Percentiles rank a stretch among this genome's conserved stretches.
Conservation (phyloP, 2,113 vertebrate species). For the Crotalus helleri region DNA sequence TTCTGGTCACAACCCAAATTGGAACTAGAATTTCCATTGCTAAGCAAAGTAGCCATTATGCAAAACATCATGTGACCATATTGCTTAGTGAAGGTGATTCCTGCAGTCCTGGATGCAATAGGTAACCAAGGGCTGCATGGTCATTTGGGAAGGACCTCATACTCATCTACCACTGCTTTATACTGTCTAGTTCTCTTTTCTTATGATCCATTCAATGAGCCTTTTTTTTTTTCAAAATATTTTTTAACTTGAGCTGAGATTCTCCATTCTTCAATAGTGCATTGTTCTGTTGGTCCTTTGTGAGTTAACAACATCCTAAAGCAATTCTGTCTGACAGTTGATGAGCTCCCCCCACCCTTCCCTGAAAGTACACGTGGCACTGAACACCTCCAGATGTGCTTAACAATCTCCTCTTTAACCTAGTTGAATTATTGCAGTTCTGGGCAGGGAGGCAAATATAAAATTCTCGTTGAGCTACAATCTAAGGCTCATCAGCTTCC, state of each 20-base stretch:
- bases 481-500: background rate
- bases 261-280: background rate
- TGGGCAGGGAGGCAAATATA: background rate
- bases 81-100: background rate
- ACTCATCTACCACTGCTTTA: background rate
- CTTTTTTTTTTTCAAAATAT: background rate
- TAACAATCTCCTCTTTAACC: background rate
- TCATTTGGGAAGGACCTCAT: background rate
- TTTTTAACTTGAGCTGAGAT: background rate
- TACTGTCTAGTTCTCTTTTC: background rate
- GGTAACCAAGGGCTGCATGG: background rate
- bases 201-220: background rate
- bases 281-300: no score
- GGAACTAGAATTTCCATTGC: background rate
- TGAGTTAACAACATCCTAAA: background rate
- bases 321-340: background rate
- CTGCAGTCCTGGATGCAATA: background rate
- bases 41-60: background rate
- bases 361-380: background rate
- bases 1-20: background rate
- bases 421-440: background rate
- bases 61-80: background rate
- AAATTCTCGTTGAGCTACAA: background rate
- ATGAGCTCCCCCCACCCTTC: background rate
- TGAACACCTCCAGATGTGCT: background rate